Evolutionary conservation across 2,888 invertebrate species (phyloP), one percentile per base, ranked within the genome.

Genomic region (Halictus ligatus): DNA sequence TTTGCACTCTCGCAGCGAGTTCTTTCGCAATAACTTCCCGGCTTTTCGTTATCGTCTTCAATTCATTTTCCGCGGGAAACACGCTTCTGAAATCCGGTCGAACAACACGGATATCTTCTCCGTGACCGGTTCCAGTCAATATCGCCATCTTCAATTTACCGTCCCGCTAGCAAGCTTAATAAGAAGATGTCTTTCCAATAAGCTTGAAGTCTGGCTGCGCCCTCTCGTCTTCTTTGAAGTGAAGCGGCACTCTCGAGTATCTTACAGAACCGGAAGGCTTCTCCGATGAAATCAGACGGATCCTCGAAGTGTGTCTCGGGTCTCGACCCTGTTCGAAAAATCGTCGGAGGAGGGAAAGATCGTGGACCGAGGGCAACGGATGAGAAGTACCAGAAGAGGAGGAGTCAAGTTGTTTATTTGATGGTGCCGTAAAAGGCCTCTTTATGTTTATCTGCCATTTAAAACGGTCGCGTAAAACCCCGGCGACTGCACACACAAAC

Each of bases 401-500:
- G 94, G 94, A 95, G 95, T 95, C 95, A 95, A 95, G 95, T 95
- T 95, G 95, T 95, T 95, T 95, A 95, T 95, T 95, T 95, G 95
- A 95, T 95, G 95, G 95, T 93, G 93, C 94, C 94, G 93, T 95
- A 95, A 95, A 95, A 95, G 95, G 94, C 95, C 95, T 95, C 95
- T 95, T 95, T 94, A 95, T 94, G 94, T 95, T 95, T 94, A 95
- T 95, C 94, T 95, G 93, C 94, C 95, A 94, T 95, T 95, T 94
- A 95, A 94, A 95, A 94, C 92, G 94, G 91, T 94, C 94, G 93
- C 95, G 94, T 95, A 94, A 95, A 95, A 94, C 94, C 69, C 69
- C 93, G 89, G 92, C 92, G 94, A 93, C 93, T 93, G 93, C 93
- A 93, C 93, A 91, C 92, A 94, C 94, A 94, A 94, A 94, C 94